A percentile compares a stretch with the other conserved stretches of the same genome.
Conservation (phyloP, 2,888 invertebrate genomes). For the Zeuzera pyrina region DNA sequence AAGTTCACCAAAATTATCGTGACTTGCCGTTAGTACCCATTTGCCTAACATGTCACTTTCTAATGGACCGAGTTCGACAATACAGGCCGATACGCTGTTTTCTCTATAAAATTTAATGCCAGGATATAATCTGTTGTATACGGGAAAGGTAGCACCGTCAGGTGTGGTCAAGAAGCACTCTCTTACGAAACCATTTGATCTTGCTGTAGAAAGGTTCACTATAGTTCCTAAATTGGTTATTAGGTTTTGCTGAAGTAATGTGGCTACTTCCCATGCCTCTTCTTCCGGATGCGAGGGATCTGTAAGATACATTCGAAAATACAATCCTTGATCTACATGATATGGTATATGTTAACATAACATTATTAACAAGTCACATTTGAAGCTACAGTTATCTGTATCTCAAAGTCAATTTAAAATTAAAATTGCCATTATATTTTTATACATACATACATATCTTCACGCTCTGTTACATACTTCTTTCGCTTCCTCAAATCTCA, state of each 20-base stretch:
- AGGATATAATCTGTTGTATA: conserved; percentile 5
- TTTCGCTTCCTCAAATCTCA: too few relatives aligned
- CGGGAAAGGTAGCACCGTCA: conserved; percentile 9
- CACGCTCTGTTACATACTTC: too few relatives aligned
- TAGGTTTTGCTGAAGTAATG: too few relatives aligned
- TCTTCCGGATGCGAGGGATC: conserved; percentile 7
- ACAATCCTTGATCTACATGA: too few relatives aligned
- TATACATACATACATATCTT: too few relatives aligned
- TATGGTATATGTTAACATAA: too few relatives aligned
- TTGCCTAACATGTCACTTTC: conserved; percentile 8
- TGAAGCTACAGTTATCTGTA: too few relatives aligned
- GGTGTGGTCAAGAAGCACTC: conserved; percentile 8
- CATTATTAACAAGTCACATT: too few relatives aligned
- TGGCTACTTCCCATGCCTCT: conserved; percentile 7
- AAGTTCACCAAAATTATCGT: conserved; percentile 5
- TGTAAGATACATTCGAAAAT: too few relatives aligned
- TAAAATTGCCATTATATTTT: too few relatives aligned
- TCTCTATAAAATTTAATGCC: conserved; percentile 4
- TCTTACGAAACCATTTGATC: conserved; percentile 3
- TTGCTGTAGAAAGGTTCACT: conserved; percentile 1
- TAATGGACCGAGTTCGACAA: conserved; percentile 6
- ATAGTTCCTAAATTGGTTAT: conserved; percentile 2
- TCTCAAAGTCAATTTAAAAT: too few relatives aligned
- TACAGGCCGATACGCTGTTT: conserved; percentile 6
- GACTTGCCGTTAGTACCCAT: conserved; percentile 5